Percentiles rank a stretch among this genome's conserved stretches.
These are phyloP conservation scores for Psephotus haematonotus DNA, from an alignment of 2,113 vertebrate genomes.

Conservation along the genomic window DNA sequence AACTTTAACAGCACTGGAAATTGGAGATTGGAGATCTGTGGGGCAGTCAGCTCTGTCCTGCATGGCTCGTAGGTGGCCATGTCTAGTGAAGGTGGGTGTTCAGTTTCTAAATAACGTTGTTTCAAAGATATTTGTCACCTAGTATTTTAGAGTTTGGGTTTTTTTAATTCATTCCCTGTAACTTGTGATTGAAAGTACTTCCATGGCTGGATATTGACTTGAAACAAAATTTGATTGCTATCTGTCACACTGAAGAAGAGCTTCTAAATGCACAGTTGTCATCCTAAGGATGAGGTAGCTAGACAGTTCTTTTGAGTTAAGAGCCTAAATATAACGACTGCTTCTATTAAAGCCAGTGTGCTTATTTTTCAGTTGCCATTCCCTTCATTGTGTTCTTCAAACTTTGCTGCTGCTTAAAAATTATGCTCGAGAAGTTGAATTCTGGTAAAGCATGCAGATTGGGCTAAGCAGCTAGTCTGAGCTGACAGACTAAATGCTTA, in stretches of 20 bases:
- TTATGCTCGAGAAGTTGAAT: background rate
- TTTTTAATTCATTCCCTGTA: fast-evolving
- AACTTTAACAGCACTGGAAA: background rate
- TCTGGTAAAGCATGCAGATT: background rate
- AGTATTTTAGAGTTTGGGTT: background rate
- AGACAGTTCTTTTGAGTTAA: background rate
- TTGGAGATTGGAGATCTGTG: background rate
- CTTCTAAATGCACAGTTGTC: background rate
- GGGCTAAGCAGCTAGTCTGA: background rate
- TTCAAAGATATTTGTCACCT: background rate
- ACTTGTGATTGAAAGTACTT: background rate
- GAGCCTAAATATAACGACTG: background rate
- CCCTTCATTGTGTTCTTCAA: background rate
- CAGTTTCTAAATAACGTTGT: background rate
- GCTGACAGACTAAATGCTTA: background rate
- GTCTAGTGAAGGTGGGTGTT: background rate
- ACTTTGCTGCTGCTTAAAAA: background rate
- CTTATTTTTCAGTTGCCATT: background rate
- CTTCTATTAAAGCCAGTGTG: background rate
- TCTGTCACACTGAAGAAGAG: background rate
- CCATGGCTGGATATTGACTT: background rate
- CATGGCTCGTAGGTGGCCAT: fast-evolving
- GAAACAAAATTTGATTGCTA: background rate
- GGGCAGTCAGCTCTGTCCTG: background rate
- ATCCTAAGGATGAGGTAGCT: background rate